phyloP scores from a whole-genome alignment of 2,888 invertebrate species.

The Branchellion lobata region DNA sequence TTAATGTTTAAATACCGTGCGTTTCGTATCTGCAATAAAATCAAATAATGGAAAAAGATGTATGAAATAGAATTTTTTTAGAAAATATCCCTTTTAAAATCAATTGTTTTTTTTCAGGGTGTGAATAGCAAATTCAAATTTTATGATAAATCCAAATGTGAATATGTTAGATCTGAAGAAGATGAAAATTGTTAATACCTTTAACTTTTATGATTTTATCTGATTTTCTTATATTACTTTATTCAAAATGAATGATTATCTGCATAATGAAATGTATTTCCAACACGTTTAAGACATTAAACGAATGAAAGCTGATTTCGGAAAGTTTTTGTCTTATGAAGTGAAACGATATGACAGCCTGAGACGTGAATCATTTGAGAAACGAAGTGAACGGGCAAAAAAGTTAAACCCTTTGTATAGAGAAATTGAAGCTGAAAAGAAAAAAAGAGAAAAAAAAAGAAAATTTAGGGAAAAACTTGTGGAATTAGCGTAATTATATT shows the following conservation, averaged over 20 bases:
- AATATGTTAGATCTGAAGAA: slow-evolving; percentile 4
- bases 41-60: slow-evolving; percentile 3
- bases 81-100: no score
- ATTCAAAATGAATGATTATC: no score
- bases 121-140: neutral
- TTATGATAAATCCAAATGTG: neutral
- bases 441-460: slow-evolving; percentile 31
- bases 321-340: slow-evolving; percentile 38
- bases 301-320: slow-evolving; percentile 40
- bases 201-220: neutral
- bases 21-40: no score
- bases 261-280: no score
- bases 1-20: slow-evolving; percentile 5
- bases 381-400: slow-evolving; percentile 36
- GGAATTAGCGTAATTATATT: slow-evolving; percentile 28
- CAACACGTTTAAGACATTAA: slow-evolving; percentile 32
- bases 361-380: slow-evolving; percentile 21
- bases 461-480: slow-evolving; percentile 40
- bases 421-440: slow-evolving; percentile 32
- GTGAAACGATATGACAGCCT: slow-evolving; percentile 9
- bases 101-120: no score
- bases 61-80: no score
- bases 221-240: neutral
- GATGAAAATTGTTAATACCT: neutral
- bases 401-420: slow-evolving; percentile 35